These are phyloP conservation scores for Tachycineta bicolor DNA, from an alignment of 2,113 vertebrate species.

Conservation along the genomic window DNA sequence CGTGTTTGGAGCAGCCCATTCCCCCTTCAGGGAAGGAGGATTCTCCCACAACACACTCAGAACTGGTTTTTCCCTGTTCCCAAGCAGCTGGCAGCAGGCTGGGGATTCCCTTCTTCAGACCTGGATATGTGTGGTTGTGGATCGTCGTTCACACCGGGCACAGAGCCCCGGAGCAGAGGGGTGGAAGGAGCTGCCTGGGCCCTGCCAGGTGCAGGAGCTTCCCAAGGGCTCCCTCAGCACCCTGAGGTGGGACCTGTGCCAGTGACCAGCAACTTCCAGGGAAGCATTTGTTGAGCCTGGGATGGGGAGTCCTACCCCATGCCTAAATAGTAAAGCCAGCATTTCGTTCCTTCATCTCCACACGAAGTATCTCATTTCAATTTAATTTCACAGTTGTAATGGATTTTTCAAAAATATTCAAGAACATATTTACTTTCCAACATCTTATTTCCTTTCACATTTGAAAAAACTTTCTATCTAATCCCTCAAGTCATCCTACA, in stretches of 20 bases:
- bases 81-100: background rate
- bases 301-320: background rate
- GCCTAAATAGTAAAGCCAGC: constrained; percentile 29
- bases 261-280: background rate
- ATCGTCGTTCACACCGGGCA: rapidly evolving
- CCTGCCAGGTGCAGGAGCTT: background rate
- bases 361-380: constrained; percentile 47
- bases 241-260: background rate
- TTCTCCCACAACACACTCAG: background rate
- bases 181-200: background rate
- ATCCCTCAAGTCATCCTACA: constrained; percentile 75
- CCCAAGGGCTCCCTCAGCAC: background rate
- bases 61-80: background rate
- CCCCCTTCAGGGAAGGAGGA: background rate
- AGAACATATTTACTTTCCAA: constrained; percentile 65
- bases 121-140: background rate
- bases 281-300: background rate
- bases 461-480: constrained; percentile 74
- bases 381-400: constrained; percentile 58
- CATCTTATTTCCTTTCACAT: constrained; percentile 67
- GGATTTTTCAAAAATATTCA: constrained; percentile 64
- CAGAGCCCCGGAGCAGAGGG: background rate
- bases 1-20: background rate
- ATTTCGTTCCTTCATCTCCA: constrained; percentile 34
- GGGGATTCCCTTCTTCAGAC: background rate